Conservation (phyloP, 2,888 invertebrate species). For the Diaphora mendica region DNA sequence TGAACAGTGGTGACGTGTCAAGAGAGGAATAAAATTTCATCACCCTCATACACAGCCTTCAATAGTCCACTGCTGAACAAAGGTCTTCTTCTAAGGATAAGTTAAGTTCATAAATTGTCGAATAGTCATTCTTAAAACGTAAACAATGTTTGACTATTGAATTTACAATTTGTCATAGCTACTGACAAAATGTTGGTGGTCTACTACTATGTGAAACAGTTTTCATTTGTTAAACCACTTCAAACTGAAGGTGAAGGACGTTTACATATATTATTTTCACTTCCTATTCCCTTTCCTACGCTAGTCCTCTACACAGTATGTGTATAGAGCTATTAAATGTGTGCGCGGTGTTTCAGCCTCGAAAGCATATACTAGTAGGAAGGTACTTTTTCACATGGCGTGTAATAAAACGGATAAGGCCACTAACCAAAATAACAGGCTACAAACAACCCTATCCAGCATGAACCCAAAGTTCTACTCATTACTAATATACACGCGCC, state of each 20-base stretch:
- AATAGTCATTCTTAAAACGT: too few relatives aligned
- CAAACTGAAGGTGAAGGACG: not conserved
- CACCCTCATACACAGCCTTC: too few relatives aligned
- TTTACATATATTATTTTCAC: not conserved
- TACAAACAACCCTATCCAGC: not conserved
- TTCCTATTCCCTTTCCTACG: too few relatives aligned
- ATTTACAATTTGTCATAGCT: not conserved
- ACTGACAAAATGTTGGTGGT: too few relatives aligned
- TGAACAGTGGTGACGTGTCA: not conserved
- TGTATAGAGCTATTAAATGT: not conserved
- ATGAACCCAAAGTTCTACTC: not conserved
- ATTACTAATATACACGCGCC: slow-evolving; percentile 16
- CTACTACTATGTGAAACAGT: not conserved
- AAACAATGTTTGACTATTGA: too few relatives aligned
- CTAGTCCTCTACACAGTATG: not conserved
- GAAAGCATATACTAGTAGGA: not conserved
- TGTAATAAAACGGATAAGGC: not conserved
- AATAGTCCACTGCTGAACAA: too few relatives aligned
- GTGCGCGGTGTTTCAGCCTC: not conserved
- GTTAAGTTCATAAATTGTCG: too few relatives aligned
- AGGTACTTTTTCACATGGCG: not conserved
- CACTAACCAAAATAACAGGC: not conserved
- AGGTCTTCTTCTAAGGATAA: too few relatives aligned
- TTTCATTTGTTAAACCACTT: not conserved
- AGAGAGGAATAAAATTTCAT: not conserved